Evolutionary conservation across 2,113 vertebrate genomes (phyloP).

Genomic region (Stigmatopora argus): DNA sequence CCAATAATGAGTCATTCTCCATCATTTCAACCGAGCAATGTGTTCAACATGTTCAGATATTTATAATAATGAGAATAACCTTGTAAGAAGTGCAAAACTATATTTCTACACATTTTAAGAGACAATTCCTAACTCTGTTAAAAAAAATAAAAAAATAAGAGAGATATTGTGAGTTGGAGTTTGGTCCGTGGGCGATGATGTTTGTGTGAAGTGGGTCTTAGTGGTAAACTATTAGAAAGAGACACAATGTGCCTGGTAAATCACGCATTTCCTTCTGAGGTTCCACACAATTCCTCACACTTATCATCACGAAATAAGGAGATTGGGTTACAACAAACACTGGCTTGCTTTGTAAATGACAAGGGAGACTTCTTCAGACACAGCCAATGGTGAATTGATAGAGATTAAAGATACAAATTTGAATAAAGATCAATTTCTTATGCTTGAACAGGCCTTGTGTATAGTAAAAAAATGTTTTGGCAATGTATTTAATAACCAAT

Average conservation of each 20-base stretch:
- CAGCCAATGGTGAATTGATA: too few relatives aligned
- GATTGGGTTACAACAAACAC: background rate
- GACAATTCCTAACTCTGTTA: slow-evolving; percentile 7
- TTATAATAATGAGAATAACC: slow-evolving; percentile 36
- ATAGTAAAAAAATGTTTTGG: too few relatives aligned
- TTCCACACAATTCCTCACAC: too few relatives aligned
- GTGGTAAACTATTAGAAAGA: slow-evolving; percentile 13
- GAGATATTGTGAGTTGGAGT: slow-evolving; percentile 19
- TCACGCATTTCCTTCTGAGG: background rate
- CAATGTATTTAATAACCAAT: too few relatives aligned
- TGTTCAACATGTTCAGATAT: slow-evolving; percentile 27
- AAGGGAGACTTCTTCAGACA: background rate
- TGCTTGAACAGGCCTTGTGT: too few relatives aligned
- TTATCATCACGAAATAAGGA: background rate
- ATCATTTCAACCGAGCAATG: slow-evolving; percentile 37
- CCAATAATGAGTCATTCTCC: slow-evolving; percentile 28
- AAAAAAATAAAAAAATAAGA: slow-evolving; percentile 5
- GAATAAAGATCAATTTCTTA: too few relatives aligned
- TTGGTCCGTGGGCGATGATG: slow-evolving; percentile 5
- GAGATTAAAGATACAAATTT: too few relatives aligned
- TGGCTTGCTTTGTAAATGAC: background rate
- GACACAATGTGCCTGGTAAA: background rate
- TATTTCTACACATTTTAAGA: slow-evolving; percentile 16
- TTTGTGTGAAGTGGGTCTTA: slow-evolving; percentile 2
- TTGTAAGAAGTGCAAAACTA: slow-evolving; percentile 11